phyloP scores from a whole-genome alignment of 2,113 vertebrate species.

The Crocuta crocuta region DNA sequence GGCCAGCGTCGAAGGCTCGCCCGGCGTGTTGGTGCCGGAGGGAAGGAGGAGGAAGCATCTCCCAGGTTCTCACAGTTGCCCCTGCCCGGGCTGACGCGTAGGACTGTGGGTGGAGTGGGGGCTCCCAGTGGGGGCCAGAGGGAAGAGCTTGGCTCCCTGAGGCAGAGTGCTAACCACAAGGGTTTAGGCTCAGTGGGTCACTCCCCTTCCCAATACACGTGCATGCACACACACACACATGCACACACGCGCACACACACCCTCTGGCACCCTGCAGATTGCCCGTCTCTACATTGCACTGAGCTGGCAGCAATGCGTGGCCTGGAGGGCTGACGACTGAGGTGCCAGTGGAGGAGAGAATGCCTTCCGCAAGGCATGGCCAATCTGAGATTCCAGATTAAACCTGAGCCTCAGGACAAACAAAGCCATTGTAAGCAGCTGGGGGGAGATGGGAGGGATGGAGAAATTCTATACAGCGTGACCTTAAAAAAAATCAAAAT shows the following conservation, averaged over 20 bases:
- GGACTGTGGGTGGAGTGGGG: background rate
- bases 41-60: background rate
- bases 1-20: background rate
- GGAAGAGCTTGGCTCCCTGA: accelerated
- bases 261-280: background rate
- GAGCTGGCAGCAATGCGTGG: background rate
- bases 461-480: background rate
- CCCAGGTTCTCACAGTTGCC: background rate
- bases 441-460: too few relatives aligned
- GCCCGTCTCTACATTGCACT: background rate
- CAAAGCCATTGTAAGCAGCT: background rate
- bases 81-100: background rate
- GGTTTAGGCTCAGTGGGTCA: background rate
- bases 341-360: background rate
- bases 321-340: too few relatives aligned
- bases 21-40: background rate
- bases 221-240: background rate
- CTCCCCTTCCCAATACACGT: background rate
- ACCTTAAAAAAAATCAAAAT: background rate
- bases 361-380: background rate
- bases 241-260: background rate
- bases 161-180: background rate
- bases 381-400: background rate
- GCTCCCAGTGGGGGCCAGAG: background rate
- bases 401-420: background rate